Evolutionary conservation across 2,113 vertebrate species (phyloP).

Genomic region (Peucedramus taeniatus): DNA sequence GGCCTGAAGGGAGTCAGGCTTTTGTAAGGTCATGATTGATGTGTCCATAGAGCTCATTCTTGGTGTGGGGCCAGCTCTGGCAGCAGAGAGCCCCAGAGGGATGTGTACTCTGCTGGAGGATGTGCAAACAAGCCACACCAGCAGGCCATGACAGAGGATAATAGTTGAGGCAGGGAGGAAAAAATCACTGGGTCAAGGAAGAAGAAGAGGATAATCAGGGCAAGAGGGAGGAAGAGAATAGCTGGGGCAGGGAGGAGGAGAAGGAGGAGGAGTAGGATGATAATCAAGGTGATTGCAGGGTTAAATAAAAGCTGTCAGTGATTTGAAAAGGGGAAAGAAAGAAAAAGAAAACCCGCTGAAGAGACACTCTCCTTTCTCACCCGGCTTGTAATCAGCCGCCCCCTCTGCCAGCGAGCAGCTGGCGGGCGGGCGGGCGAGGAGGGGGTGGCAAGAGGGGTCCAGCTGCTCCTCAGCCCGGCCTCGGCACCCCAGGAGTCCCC

Average conservation of each 20-base stretch:
- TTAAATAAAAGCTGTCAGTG: constrained; percentile 39
- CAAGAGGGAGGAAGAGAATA: background rate
- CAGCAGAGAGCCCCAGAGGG: background rate
- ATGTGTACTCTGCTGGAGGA: background rate
- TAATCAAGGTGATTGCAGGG: background rate
- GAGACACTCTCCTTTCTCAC: constrained; percentile 28
- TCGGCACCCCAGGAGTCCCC: background rate
- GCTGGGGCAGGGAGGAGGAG: background rate
- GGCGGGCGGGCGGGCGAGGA: background rate
- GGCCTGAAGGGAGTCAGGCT: background rate
- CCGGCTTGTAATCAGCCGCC: constrained; percentile 16
- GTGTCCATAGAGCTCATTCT: background rate
- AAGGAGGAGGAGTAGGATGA: background rate
- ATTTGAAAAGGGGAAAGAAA: constrained; percentile 24
- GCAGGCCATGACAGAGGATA: background rate
- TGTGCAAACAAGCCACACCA: background rate
- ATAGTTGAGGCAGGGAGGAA: background rate
- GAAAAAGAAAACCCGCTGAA: background rate
- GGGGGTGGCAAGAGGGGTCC: constrained; percentile 29
- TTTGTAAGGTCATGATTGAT: background rate
- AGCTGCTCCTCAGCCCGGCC: background rate
- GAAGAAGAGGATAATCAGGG: background rate
- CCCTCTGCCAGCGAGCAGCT: constrained; percentile 18
- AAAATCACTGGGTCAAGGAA: background rate
- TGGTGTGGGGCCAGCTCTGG: background rate